Base-by-base conservation (phyloP, 2,113 vertebrate species). In the Ochotona curzoniae region DNA sequence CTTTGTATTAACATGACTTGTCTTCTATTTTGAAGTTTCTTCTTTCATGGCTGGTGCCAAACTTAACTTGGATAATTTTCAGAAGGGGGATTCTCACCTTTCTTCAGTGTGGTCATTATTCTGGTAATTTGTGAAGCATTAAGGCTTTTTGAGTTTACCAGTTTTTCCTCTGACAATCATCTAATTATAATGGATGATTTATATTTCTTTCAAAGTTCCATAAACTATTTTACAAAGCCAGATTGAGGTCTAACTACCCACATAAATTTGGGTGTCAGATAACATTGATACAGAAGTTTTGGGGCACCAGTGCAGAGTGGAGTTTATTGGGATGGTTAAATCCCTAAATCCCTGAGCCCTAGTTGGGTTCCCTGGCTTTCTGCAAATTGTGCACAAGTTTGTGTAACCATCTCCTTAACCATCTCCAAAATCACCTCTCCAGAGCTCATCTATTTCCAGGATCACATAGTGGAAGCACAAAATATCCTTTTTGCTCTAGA, bases 271-370 rank as follows among this genome's bases (percentile, higher is more conserved):
- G 57, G 8, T 17, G 64, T 7, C 7, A 20, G 32, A 51, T 1
- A 11, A 28, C 2, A 12, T 7, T 25, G 4, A 2, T 51, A 17
- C 4, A 64, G 11, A 35, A 21, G 14, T 11, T 54, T 17, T 25
- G 30, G 17, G 0, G 7, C 2, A 4, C 12, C 69, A 75, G 3
- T 49, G 7, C 2, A 30, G 0, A 23, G 14, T 8, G 15, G 0
- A 11, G 18, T 3, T 23, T 73, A 2, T 5, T 54, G 15, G 5
- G 9, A 7, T 12, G 26, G 4, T 44, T 15, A 7, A 38, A 8
- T 9, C 25, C 28, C 7, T 32, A 7, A 0, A 35, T 1, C 7
- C 32, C 38, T 35, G 30, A 83, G 5, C 38, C 38, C 14, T 30
- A 18, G 21, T 71, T 3, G 5, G 1, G 32, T 8, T 44, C 17